Base-by-base conservation (phyloP, 2,113 vertebrate species). In the Mirza zaza region DNA sequence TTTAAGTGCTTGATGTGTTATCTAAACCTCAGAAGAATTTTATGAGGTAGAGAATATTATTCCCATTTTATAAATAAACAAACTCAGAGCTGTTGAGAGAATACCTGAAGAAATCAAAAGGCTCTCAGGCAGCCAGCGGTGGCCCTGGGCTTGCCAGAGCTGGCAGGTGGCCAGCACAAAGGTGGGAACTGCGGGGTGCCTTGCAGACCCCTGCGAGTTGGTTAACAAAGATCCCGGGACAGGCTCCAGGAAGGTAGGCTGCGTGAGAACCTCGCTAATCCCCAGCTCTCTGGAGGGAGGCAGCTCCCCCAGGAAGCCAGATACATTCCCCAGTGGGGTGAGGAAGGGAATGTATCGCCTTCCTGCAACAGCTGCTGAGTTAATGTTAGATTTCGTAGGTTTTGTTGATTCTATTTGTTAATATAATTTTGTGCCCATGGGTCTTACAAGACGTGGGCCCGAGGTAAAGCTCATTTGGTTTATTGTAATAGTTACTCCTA, bases 321-420 rank as follows among this genome's bases (percentile, higher is more conserved):
- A 42, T 2, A 42, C 13, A 5, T 12, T 20, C 18, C 20, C 4
- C 15, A 6, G 34, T 52, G 50, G 29, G 50, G 29, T 21, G 81
- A 61, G 59, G n/a, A 17, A 45, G 29, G 34, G 70, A 17, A 77
- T 32, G 12, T 15, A 6, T 42, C 45, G 15, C 13, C 71, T 52
- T 84, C 32, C 36, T 36, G 34, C 85, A 92, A 76, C 39, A 59
- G 65, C 73, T 85, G 82, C 71, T 45, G 29, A 71, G 12, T 90
- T 36, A 29, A 48, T 48, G 6, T 79, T n/a, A 76, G 25, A 59
- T 77, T 61, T 21, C 27, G 39, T 73, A 27, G 29, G 42, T 90
- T 83, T 71, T 27, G 65, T 59, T 48, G 77, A 88, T 81, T 65
- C 42, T 59, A 18, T 91, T 87, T 90, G 80, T 90, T 93, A n/a